These are phyloP conservation scores for Holcopasites calliopsidis DNA, from an alignment of 1,140 invertebrate species.

Conservation along the genomic window DNA sequence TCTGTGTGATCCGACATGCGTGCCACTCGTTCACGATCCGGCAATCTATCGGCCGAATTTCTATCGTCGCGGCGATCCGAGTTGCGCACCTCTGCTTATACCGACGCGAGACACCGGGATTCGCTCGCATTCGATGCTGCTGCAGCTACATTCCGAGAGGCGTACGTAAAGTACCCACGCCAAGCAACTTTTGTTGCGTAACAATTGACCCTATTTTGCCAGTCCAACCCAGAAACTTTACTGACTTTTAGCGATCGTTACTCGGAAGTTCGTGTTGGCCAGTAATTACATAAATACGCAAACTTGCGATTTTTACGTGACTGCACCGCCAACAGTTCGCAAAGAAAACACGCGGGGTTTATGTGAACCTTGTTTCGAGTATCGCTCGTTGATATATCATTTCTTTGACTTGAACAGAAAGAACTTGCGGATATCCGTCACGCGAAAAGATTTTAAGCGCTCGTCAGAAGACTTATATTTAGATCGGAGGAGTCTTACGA, in stretches of 20 bases:
- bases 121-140: slow-evolving; percentile 47
- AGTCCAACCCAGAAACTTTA: slow-evolving; percentile 53
- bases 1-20: not conserved
- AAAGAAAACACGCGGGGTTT: too few species aligned
- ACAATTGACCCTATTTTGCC: slow-evolving; percentile 59
- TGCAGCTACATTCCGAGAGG: slow-evolving; percentile 44
- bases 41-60: slow-evolving; percentile 10
- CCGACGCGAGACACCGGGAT: slow-evolving; percentile 36
- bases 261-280: slow-evolving; percentile 9
- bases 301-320: not conserved
- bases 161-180: slow-evolving; percentile 50
- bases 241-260: slow-evolving; percentile 32
- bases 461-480: slow-evolving; percentile 38
- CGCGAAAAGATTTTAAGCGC: slow-evolving; percentile 18
- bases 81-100: slow-evolving; percentile 35
- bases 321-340: too few species aligned
- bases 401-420: too few species aligned
- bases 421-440: slow-evolving; percentile 4
- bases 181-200: slow-evolving; percentile 59
- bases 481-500: slow-evolving; percentile 23
- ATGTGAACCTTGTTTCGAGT: too few species aligned
- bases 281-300: slow-evolving; percentile 7
- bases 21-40: not conserved
- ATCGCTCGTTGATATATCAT: too few species aligned
- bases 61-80: not conserved